A percentile compares a stretch with the other conserved stretches of the same genome.
Evolutionary conservation across 2,797 vertebrate genomes (phyloP).

Genomic region (Lacerta agilis): DNA sequence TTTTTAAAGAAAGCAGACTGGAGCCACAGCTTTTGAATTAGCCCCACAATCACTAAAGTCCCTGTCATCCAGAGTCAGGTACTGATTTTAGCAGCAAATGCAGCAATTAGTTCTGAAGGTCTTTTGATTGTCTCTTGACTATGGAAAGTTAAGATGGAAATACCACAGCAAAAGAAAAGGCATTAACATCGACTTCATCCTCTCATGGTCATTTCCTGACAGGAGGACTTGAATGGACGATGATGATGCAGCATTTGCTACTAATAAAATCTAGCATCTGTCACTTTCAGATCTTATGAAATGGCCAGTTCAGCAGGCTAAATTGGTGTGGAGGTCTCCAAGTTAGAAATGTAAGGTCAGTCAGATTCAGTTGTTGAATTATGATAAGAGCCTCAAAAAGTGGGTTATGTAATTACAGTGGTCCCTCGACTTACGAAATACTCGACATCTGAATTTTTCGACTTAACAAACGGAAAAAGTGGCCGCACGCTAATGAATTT

Average conservation of each 20-base stretch:
- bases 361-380: neutral
- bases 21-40: constrained; percentile 45
- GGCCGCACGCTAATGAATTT: too few species aligned
- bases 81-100: constrained; percentile 5
- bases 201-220: neutral
- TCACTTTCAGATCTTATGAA: neutral
- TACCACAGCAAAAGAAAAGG: neutral
- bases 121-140: neutral
- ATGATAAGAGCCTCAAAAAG: neutral
- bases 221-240: neutral
- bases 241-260: neutral
- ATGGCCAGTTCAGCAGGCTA: neutral
- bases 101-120: neutral
- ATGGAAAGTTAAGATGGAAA: neutral
- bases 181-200: neutral
- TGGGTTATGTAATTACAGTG: neutral
- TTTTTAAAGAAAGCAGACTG: rapidly evolving
- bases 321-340: neutral
- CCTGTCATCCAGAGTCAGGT: neutral
- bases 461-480: too few species aligned
- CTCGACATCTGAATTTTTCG: too few species aligned
- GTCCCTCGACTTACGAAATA: too few species aligned
- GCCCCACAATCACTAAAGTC: neutral
- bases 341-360: neutral
- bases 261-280: neutral